phyloP scores from a whole-genome alignment of 1,140 invertebrate genomes.

The Cherax destructor region DNA sequence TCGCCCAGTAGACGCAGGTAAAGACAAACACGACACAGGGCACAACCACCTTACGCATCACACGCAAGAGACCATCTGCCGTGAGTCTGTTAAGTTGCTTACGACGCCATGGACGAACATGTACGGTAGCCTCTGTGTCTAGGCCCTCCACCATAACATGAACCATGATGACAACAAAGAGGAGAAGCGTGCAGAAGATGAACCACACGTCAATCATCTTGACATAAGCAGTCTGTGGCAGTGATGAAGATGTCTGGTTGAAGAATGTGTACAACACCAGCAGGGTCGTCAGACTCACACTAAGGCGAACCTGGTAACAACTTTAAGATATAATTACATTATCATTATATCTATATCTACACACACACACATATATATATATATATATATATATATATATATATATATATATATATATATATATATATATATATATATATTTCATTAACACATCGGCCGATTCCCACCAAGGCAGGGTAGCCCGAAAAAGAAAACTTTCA shows the following conservation, averaged over 20 bases:
- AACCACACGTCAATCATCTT: slow-evolving; percentile 58
- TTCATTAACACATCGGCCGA: no score
- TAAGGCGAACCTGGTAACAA: slow-evolving; percentile 24
- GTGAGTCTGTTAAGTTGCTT: neutral
- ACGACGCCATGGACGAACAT: neutral
- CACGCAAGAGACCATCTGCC: neutral
- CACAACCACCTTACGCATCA: neutral
- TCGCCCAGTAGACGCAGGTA: neutral
- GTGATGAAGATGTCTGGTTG: slow-evolving; percentile 31
- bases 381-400: no score
- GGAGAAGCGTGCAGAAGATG: slow-evolving; percentile 48
- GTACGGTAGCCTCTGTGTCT: neutral
- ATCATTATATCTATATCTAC: no score
- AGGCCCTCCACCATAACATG: slow-evolving; percentile 33
- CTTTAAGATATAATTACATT: neutral
- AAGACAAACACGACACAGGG: neutral
- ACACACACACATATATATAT: no score
- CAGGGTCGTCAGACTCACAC: slow-evolving; percentile 36
- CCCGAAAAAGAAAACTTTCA: no score
- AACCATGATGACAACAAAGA: slow-evolving; percentile 48
- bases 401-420: no score
- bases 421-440: no score
- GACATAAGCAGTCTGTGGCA: slow-evolving; percentile 33
- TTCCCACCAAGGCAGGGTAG: no score
- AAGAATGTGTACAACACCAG: slow-evolving; percentile 59